Evolutionary conservation across 2,113 vertebrate genomes (phyloP), one percentile per base, ranked within the genome.

Genomic region (Xenopus tropicalis): DNA sequence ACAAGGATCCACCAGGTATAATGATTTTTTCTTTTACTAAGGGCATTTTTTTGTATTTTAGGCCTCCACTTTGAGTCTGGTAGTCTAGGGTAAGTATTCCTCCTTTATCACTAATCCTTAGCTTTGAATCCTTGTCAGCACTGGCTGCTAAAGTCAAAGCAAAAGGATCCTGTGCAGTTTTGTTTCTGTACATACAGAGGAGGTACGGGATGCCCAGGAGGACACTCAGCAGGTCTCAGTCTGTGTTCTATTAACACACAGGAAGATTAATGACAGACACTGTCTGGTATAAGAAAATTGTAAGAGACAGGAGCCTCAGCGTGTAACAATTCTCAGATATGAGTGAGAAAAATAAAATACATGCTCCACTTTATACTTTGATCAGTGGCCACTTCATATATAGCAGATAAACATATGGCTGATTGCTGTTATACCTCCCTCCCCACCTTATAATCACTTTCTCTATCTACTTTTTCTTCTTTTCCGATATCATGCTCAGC

Each of bases 201-300:
- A 67, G 56, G 51, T 67, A 65, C 58, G 62, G 56, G 42, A 59
- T 14, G 20, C 63, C 4, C 56, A 48, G 72, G 64, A 57, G 63
- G 56, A 42, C 48, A 24, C 56, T 1, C 72, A 62, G 66, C 72
- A 68, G 65, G 72, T 54, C 57, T 52, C 72, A 75, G 72, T 66
- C 66, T 75, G 66, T 62, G 72, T 68, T 75, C 72, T n/a, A 75
- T 75, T 75, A 75, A 69, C 72, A 75, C 65, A 52, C 63, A 10
- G 66, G 57, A 54, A 63, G 73, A 75, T 75, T 76, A 63, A 76
- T 76, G 73, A 69, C 57, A 76, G 66, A 69, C 58, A 43, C 43
- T 75, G 66, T 75, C 66, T 63, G 44, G 14, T 63, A 54, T 69
- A 76, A 74, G 72, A 43, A 69, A 74, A 74, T 14, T 61, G 17